A percentile compares a stretch with the other conserved stretches of the same genome.
These are phyloP conservation scores for Tringa solitaria DNA, from an alignment of 2,113 vertebrate genomes.

Conservation along the genomic window DNA sequence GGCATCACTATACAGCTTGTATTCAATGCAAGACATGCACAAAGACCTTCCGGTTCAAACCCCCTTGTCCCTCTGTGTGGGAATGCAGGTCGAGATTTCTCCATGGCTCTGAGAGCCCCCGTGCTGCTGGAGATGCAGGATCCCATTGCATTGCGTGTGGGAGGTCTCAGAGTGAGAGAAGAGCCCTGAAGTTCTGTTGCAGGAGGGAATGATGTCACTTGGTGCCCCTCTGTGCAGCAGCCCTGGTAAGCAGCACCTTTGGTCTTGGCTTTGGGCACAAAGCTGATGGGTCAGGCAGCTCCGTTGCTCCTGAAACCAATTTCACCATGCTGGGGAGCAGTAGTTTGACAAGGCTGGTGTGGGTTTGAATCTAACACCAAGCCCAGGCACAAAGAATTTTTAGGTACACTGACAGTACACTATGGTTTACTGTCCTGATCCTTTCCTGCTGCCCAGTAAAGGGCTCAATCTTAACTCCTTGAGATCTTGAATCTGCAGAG, in stretches of 20 bases:
- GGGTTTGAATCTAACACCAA: not conserved
- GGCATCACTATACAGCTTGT: not conserved
- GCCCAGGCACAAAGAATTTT: not conserved
- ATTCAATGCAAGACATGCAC: not conserved
- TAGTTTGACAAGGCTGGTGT: not conserved
- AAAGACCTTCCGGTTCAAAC: not conserved
- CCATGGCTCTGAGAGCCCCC: rapidly evolving
- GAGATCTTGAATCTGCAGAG: not conserved
- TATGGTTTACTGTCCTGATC: not conserved
- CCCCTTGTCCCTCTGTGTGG: not conserved
- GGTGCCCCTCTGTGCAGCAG: not conserved
- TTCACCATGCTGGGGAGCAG: not conserved
- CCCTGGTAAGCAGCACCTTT: not conserved
- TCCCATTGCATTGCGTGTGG: not conserved
- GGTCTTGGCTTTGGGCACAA: not conserved
- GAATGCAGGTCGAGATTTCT: not conserved
- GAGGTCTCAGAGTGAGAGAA: not conserved
- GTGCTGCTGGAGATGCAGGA: not conserved
- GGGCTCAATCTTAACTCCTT: not conserved
- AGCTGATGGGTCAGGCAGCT: not conserved
- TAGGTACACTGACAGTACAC: not conserved
- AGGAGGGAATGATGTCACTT: rapidly evolving
- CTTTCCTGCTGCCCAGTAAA: not conserved
- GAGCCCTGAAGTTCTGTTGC: not conserved
- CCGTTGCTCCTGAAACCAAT: not conserved